Evolutionary conservation across 2,888 invertebrate species (phyloP), one percentile per base, ranked within the genome.

Genomic region (Rhabditophanes sp.): DNA sequence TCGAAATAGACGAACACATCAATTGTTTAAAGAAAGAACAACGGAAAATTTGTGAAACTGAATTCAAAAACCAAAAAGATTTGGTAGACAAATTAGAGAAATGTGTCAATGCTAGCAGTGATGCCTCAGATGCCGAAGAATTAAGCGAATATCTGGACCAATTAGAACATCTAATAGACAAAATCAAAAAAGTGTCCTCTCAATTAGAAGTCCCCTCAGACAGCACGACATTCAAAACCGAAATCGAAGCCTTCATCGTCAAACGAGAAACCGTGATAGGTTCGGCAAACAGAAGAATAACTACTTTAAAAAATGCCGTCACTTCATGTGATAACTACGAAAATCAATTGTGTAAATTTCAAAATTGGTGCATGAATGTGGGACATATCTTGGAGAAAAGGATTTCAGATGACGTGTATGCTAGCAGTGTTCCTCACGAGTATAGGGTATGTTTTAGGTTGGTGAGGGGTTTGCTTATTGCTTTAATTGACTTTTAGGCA

Each of bases 351-450:
- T 75, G 79, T 52, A 74, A 75, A 44, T 74, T 79, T 58, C 78
- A 78, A 66, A 75, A 75, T 48, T 79, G 80, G 75, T 71, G 79
- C 46, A n/a, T n/a, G n/a, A n/a, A n/a, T n/a, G n/a, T n/a, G n/a
- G n/a, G n/a, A n/a, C n/a, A n/a, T n/a, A 73, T 76, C 61, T 71
- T 79, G 58, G 74, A 75, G 53, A 75, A 77, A 52, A 74, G 79
- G 57, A 72, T 79, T 49, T 76, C 78, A 57, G 77, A 78, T 59
- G 80, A 81, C 68, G 74, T 80, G 44, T 75, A 78, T 41, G 78
- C 79, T 44, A 76, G 78, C 62, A 80, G 80, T 69, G 72, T 80
- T 53, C 80, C 80, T 21, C 76, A 78, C 56, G 79, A 80, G 50
- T 66, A 66, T 52, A 67, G 71, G 61, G 71, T 71, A 35, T n/a